Percentiles rank a stretch among this genome's conserved stretches.
These are phyloP conservation scores for Aradophagus sp. DNA, from an alignment of 1,140 invertebrate genomes.

Conservation along the genomic window DNA sequence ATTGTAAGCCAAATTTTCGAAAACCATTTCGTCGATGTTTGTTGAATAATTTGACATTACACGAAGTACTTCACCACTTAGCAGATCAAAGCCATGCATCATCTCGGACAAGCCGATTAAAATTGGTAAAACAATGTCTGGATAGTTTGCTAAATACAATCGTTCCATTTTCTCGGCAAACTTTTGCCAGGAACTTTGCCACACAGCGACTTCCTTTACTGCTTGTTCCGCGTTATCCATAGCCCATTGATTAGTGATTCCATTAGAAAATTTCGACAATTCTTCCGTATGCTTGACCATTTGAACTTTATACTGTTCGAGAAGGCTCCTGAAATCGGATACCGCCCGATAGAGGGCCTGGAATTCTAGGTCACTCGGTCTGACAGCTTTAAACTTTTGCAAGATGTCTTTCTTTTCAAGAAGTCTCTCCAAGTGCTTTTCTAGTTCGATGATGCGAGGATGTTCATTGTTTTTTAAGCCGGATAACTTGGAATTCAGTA, in stretches of 20 bases:
- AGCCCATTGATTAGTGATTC: slow-evolving; percentile 8
- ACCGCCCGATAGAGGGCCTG: slow-evolving; percentile 68
- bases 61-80: slow-evolving; percentile 71
- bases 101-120: slow-evolving; percentile 78
- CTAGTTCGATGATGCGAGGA: slow-evolving; percentile 44
- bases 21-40: slow-evolving; percentile 39
- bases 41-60: slow-evolving; percentile 52
- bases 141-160: slow-evolving; percentile 78
- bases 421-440: slow-evolving; percentile 53
- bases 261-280: slow-evolving; percentile 4
- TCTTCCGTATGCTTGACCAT: slow-evolving; percentile 50
- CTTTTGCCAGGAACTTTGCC: slow-evolving; percentile 76
- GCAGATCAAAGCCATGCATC: slow-evolving; percentile 75
- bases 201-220: slow-evolving; percentile 74
- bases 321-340: slow-evolving; percentile 52
- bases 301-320: slow-evolving; percentile 54
- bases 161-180: slow-evolving; percentile 77
- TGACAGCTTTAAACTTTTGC: slow-evolving; percentile 71
- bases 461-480: slow-evolving; percentile 49
- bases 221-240: slow-evolving; percentile 61
- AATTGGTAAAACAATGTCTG: slow-evolving; percentile 80
- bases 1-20: slow-evolving; percentile 68
- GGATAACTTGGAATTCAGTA: slow-evolving; percentile 56
- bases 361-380: slow-evolving; percentile 77
- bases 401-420: slow-evolving; percentile 50